Percentiles rank a stretch among this genome's conserved stretches.
Evolutionary conservation across 2,888 invertebrate genomes (phyloP).

Genomic region (Protonemura montana): DNA sequence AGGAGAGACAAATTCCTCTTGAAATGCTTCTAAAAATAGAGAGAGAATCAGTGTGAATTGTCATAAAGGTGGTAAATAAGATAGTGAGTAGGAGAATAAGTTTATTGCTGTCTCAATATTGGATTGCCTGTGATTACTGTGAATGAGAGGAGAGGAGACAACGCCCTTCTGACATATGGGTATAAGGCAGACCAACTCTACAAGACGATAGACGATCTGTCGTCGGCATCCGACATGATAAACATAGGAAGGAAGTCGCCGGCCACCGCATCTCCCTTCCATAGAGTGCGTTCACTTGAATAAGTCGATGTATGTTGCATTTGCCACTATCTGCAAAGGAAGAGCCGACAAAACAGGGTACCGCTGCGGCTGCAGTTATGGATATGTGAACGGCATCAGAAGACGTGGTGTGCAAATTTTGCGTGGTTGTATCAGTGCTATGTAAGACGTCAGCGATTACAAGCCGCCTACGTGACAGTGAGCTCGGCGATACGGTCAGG

Average conservation of each 20-base stretch:
- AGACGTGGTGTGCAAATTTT: neutral
- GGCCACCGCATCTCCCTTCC: neutral
- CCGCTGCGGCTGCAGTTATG: neutral
- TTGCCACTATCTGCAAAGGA: neutral
- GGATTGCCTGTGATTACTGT: neutral
- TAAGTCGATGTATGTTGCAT: neutral
- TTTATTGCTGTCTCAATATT: slow-evolving; percentile 7
- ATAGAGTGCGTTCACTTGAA: neutral
- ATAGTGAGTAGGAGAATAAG: neutral
- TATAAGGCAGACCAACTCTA: neutral
- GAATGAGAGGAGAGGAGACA: neutral
- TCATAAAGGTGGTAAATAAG: slow-evolving; percentile 7
- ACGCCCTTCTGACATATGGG: neutral
- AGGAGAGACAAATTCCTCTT: neutral
- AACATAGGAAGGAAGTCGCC: neutral
- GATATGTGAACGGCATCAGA: neutral
- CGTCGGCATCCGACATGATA: neutral
- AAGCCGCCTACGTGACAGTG: neutral
- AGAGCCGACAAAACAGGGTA: neutral
- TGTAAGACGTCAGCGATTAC: neutral
- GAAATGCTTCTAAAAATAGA: neutral
- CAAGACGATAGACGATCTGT: neutral
- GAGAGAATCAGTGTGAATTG: neutral
- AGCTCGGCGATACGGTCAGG: neutral
- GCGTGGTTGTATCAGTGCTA: neutral